A percentile compares a stretch with the other conserved stretches of the same genome.
Evolutionary conservation across 2,888 invertebrate species (phyloP).

Genomic region (Watsonalla binaria): DNA sequence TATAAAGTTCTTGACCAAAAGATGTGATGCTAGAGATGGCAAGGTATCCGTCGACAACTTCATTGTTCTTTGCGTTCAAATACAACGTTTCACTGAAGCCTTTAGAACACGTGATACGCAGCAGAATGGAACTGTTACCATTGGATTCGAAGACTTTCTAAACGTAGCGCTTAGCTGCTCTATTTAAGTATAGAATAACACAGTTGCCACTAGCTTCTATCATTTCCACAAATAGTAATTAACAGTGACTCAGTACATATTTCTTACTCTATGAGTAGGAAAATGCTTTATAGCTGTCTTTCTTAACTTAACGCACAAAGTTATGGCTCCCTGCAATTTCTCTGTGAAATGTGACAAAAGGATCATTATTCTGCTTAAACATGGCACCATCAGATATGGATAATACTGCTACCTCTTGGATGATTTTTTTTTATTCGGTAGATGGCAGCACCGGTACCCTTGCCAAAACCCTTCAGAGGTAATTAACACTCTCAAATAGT

Average conservation of each 20-base stretch:
- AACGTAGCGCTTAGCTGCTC: slow-evolving; percentile 88
- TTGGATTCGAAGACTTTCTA: slow-evolving; percentile 95
- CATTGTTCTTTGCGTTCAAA: slow-evolving; percentile 92
- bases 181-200: slow-evolving; percentile 41
- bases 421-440: too few relatives aligned
- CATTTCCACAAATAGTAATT: neutral
- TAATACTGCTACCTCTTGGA: too few relatives aligned
- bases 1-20: slow-evolving; percentile 83
- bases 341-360: too few relatives aligned
- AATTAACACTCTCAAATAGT: too few relatives aligned
- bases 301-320: too few relatives aligned
- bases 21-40: slow-evolving; percentile 81
- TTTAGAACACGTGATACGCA: slow-evolving; percentile 89
- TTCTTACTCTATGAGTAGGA: too few relatives aligned
- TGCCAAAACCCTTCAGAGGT: too few relatives aligned
- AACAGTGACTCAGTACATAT: neutral
- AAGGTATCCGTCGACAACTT: slow-evolving; percentile 91
- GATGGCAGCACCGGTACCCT: too few relatives aligned
- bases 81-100: slow-evolving; percentile 92
- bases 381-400: too few relatives aligned
- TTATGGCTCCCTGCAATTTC: too few relatives aligned
- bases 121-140: slow-evolving; percentile 88
- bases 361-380: too few relatives aligned
- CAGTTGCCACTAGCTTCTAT: slow-evolving; percentile 2
- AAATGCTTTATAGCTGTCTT: too few relatives aligned